phyloP scores from a whole-genome alignment of 2,888 invertebrate species.

The Lutraria lutraria region DNA sequence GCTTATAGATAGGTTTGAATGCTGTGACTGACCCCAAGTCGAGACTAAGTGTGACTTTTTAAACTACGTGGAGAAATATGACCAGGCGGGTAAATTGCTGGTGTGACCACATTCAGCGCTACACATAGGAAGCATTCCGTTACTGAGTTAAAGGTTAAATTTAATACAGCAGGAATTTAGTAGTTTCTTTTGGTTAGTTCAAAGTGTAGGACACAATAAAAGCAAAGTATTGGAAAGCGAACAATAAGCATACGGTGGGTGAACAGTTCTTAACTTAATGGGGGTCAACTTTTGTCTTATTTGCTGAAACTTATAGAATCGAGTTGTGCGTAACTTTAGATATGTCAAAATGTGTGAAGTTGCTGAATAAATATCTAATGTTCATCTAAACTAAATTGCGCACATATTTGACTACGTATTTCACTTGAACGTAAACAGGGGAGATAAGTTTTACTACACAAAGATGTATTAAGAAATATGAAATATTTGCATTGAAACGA shows the following conservation, averaged over 20 bases:
- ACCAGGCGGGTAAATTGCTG: slow-evolving; percentile 65
- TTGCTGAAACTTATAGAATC: slow-evolving; percentile 35
- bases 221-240: slow-evolving; percentile 55
- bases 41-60: not conserved
- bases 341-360: not conserved
- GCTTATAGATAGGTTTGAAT: not conserved
- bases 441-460: not conserved
- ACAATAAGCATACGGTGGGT: slow-evolving; percentile 40
- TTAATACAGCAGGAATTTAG: not conserved
- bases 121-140: slow-evolving; percentile 39
- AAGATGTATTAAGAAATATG: not conserved
- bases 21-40: not conserved
- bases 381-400: too few relatives aligned
- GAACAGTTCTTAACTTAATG: slow-evolving; percentile 47
- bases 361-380: too few relatives aligned
- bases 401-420: not conserved
- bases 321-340: not conserved
- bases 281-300: slow-evolving; percentile 14
- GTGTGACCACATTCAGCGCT: slow-evolving; percentile 65
- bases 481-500: not conserved
- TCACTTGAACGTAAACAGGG: not conserved
- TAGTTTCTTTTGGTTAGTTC: slow-evolving; percentile 12
- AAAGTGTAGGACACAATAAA: slow-evolving; percentile 41
- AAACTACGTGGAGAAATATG: slow-evolving; percentile 2
- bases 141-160: not conserved